A percentile compares a stretch with the other conserved stretches of the same genome.
Conservation (phyloP, 1,140 invertebrate species). For the Matsumurasca onukii region DNA sequence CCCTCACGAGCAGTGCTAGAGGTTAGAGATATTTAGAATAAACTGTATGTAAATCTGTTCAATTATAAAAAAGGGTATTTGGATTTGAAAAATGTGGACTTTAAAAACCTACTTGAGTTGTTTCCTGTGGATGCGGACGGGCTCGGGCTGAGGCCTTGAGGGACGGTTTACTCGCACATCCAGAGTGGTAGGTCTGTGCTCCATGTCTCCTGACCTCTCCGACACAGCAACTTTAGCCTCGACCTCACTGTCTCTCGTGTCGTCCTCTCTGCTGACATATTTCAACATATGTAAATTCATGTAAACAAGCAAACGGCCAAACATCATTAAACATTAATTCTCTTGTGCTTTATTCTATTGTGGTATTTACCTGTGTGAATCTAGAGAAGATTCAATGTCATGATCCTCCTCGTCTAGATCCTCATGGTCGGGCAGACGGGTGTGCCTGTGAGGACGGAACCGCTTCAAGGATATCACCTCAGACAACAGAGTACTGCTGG, state of each 20-base stretch:
- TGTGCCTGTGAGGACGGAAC: conserved; percentile 48
- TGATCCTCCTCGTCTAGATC: conserved; percentile 44
- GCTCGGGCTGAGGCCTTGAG: background rate
- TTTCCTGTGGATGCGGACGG: background rate
- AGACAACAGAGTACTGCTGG: conserved; percentile 61
- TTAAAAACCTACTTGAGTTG: no score
- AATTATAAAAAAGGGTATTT: no score
- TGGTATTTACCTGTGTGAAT: conserved; percentile 22
- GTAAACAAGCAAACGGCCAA: no score
- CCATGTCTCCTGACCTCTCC: conserved; percentile 11
- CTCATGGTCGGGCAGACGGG: conserved; percentile 52
- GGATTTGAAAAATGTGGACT: no score
- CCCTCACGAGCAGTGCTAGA: no score
- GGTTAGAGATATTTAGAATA: no score
- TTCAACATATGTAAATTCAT: background rate
- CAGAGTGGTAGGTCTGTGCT: conserved; percentile 33
- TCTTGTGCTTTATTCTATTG: no score
- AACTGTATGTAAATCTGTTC: no score
- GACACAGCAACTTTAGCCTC: conserved; percentile 35
- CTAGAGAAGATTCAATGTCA: conserved; percentile 17
- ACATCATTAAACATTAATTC: no score
- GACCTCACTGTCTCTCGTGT: conserved; percentile 41
- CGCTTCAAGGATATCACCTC: conserved; percentile 68
- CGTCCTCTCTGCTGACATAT: conserved; percentile 38
- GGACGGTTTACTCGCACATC: conserved; percentile 32